Conservation (phyloP, 2,797 vertebrate genomes). For the Onychomys arenicola region DNA sequence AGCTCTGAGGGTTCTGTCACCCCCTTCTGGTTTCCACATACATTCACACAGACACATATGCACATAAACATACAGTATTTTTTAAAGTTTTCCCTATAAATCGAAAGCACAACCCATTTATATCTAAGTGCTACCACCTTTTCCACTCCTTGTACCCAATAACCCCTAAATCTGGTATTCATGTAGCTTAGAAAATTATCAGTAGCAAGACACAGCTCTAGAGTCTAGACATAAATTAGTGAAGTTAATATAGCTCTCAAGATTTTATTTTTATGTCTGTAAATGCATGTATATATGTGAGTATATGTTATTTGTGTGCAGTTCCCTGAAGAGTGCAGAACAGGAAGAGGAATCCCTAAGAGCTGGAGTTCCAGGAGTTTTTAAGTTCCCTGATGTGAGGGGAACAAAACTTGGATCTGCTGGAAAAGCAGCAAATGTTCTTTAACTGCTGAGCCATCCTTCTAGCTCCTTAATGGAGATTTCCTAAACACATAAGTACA, state of each 20-base stretch:
- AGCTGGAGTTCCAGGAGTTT: background rate
- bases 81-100: constrained; percentile 30
- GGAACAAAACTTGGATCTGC: background rate
- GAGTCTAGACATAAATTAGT: constrained; percentile 27
- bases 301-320: background rate
- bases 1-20: background rate
- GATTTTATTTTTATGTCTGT: background rate
- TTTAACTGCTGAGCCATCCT: background rate
- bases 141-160: background rate
- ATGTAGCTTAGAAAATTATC: constrained; percentile 19
- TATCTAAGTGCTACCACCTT: background rate
- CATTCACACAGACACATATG: background rate
- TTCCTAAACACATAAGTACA: constrained; percentile 32
- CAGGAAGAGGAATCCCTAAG: background rate
- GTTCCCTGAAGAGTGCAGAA: background rate
- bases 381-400: background rate
- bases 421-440: background rate
- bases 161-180: background rate
- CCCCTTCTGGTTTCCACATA: background rate
- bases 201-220: constrained; percentile 5
- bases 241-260: constrained; percentile 9
- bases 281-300: background rate
- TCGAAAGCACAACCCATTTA: constrained; percentile 44
- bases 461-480: background rate
- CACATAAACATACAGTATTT: background rate